Conservation (phyloP, 2,113 vertebrate species). For the Aspidoscelis tigris region DNA sequence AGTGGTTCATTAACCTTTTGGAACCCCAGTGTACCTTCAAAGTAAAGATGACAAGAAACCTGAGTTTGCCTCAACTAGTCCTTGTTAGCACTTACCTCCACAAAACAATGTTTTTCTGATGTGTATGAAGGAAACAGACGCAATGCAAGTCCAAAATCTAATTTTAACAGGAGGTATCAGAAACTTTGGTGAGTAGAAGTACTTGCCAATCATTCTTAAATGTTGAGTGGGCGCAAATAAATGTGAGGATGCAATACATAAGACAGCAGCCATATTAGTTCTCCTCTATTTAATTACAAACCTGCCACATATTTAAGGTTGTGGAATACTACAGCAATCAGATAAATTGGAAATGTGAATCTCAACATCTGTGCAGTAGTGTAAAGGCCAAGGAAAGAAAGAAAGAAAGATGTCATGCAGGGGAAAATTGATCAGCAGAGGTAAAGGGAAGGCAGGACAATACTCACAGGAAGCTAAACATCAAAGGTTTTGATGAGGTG, state of each 20-base stretch:
- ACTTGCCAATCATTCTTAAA: not conserved
- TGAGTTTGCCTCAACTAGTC: constrained; percentile 58
- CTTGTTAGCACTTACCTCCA: constrained; percentile 64
- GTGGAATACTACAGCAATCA: too few species aligned
- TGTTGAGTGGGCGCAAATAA: not conserved
- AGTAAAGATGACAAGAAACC: constrained; percentile 76
- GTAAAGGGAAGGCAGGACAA: too few species aligned
- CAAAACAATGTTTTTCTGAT: constrained; percentile 57
- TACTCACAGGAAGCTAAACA: too few species aligned
- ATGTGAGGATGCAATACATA: not conserved
- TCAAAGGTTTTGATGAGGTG: too few species aligned
- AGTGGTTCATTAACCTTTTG: constrained; percentile 96
- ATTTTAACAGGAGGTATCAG: not conserved
- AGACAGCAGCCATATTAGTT: too few species aligned
- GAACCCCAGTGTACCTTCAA: constrained; percentile 81
- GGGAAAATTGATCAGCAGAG: too few species aligned
- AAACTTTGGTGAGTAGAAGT: not conserved
- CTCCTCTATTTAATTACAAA: too few species aligned
- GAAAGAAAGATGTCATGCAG: too few species aligned
- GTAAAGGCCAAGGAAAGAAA: too few species aligned
- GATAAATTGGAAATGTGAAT: too few species aligned
- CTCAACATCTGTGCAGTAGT: too few species aligned
- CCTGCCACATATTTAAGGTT: too few species aligned
- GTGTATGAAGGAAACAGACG: constrained; percentile 45
- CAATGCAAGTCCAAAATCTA: not conserved